Evolutionary conservation across 2,888 invertebrate genomes (phyloP).

Genomic region (Smittia aterrima): DNA sequence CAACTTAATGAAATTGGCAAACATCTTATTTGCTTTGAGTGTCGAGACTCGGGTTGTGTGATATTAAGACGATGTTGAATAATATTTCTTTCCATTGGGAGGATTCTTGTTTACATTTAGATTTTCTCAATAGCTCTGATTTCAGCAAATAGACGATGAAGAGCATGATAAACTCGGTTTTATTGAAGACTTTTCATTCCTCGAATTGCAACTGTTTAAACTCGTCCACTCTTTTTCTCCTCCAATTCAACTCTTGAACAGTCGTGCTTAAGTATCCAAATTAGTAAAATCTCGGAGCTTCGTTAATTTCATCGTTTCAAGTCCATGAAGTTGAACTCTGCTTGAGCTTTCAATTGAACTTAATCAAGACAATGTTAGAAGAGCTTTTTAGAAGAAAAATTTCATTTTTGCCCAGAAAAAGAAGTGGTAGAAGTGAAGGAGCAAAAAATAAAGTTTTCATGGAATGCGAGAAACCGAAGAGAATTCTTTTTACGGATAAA

Average conservation of each 20-base stretch:
- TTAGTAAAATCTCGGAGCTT: no score
- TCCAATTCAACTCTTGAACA: no score
- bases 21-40: background rate
- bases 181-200: background rate
- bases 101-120: background rate
- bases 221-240: no score
- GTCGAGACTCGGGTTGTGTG: background rate
- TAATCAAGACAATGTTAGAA: no score
- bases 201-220: no score
- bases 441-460: background rate
- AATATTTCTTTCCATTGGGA: background rate
- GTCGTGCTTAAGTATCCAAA: no score
- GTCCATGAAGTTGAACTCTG: no score
- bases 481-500: background rate
- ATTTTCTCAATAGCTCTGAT: background rate
- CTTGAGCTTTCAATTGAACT: no score
- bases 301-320: no score
- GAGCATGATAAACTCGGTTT: background rate
- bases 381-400: no score
- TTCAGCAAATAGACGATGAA: background rate
- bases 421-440: background rate
- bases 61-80: background rate
- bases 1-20: slow-evolving; percentile 24
- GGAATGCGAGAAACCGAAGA: background rate
- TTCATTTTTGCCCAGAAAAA: no score